Evolutionary conservation across 2,888 invertebrate genomes (phyloP).

Genomic region (Rhamnusium bicolor): DNA sequence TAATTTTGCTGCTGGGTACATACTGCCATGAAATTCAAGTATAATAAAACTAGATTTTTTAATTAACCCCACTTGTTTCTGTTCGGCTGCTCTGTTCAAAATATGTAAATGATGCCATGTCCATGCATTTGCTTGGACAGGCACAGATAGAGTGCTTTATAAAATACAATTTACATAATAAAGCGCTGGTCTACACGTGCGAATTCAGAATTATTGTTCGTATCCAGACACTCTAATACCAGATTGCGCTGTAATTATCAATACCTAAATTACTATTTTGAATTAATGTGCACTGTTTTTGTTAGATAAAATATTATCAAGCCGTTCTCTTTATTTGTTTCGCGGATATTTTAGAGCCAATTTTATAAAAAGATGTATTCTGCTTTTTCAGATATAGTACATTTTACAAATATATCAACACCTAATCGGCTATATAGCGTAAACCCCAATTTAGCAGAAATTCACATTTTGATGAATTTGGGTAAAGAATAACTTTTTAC

Average conservation of each 20-base stretch:
- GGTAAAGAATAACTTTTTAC: too few relatives aligned
- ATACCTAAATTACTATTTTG: conserved; percentile 24
- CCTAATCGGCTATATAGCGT: too few relatives aligned
- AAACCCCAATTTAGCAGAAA: too few relatives aligned
- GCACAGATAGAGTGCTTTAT: conserved; percentile 45
- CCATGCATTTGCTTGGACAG: conserved; percentile 46
- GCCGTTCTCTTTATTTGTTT: background rate
- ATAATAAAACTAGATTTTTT: conserved; percentile 53
- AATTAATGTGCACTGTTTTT: background rate
- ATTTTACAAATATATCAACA: too few relatives aligned
- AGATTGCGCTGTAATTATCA: conserved; percentile 29
- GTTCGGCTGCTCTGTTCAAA: conserved; percentile 46
- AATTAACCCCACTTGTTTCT: conserved; percentile 54
- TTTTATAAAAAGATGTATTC: too few relatives aligned
- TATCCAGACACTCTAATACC: conserved; percentile 8
- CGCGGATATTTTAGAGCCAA: background rate
- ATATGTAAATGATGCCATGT: conserved; percentile 55
- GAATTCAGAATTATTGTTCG: conserved; percentile 27
- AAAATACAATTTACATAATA: conserved; percentile 48
- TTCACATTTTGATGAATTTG: too few relatives aligned
- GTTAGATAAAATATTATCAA: conserved; percentile 5
- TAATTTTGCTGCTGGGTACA: conserved; percentile 39
- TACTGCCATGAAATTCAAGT: conserved; percentile 35
- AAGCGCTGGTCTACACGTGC: conserved; percentile 36
- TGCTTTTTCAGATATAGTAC: too few relatives aligned